A percentile compares a stretch with the other conserved stretches of the same genome.
These are phyloP conservation scores for Deilephila porcellus DNA, from an alignment of 2,888 invertebrate species.

Conservation along the genomic window DNA sequence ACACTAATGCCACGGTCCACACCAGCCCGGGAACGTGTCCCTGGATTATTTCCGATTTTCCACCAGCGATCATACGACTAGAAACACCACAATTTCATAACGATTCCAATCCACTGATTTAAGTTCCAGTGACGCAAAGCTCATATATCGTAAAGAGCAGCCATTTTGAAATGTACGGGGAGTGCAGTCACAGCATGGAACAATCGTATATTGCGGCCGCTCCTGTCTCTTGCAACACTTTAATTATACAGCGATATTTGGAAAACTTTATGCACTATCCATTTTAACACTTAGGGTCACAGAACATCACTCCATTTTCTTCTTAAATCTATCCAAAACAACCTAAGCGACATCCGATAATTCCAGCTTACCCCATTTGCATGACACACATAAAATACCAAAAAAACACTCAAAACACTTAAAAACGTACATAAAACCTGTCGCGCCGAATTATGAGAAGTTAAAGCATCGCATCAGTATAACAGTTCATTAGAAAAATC, in stretches of 20 bases:
- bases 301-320: slow-evolving; percentile 79
- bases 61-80: slow-evolving; percentile 72
- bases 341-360: slow-evolving; percentile 85
- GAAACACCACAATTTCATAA: slow-evolving; percentile 71
- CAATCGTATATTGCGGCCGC: slow-evolving; percentile 77
- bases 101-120: slow-evolving; percentile 78
- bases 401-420: slow-evolving; percentile 83
- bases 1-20: slow-evolving; percentile 72
- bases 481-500: slow-evolving; percentile 85
- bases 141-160: slow-evolving; percentile 85
- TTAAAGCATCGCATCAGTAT: slow-evolving; percentile 82
- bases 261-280: slow-evolving; percentile 75
- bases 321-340: slow-evolving; percentile 84
- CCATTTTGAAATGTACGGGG: slow-evolving; percentile 86
- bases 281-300: slow-evolving; percentile 78
- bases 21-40: slow-evolving; percentile 65
- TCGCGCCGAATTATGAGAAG: slow-evolving; percentile 79
- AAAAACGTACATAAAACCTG: slow-evolving; percentile 81
- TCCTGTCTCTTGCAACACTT: slow-evolving; percentile 62
- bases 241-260: slow-evolving; percentile 60
- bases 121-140: slow-evolving; percentile 86
- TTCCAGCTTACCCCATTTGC: slow-evolving; percentile 89
- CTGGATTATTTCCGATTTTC: slow-evolving; percentile 68
- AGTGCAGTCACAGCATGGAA: slow-evolving; percentile 85
- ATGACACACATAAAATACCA: slow-evolving; percentile 89